These are phyloP conservation scores for Symphodus melops DNA, from an alignment of 2,113 vertebrate species.

Conservation along the genomic window DNA sequence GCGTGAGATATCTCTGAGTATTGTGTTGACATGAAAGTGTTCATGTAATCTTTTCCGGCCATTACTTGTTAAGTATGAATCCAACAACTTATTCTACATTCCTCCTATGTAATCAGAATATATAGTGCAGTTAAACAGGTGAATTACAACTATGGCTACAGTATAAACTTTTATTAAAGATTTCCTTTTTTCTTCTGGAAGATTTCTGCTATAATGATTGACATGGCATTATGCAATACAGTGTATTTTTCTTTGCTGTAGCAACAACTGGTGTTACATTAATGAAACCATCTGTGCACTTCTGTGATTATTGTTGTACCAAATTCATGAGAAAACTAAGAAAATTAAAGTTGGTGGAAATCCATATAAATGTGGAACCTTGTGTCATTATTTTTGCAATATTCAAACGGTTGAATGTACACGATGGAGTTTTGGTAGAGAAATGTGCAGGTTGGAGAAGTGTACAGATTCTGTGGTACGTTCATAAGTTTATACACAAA, in stretches of 20 bases:
- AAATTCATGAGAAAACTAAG: conserved; percentile 33
- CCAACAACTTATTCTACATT: not conserved
- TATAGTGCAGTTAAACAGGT: not conserved
- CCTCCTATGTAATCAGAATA: conserved; percentile 24
- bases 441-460: too few relatives aligned
- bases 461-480: too few relatives aligned
- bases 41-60: not conserved
- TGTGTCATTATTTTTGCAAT: not conserved
- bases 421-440: too few relatives aligned
- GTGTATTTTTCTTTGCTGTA: not conserved
- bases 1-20: not conserved
- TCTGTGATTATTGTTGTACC: conserved; percentile 35
- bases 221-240: too few relatives aligned
- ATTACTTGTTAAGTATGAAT: not conserved
- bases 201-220: too few relatives aligned
- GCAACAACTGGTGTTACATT: conserved; percentile 2
- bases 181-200: not conserved
- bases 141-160: conserved; percentile 7
- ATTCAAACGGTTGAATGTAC: not conserved
- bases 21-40: not conserved
- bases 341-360: conserved; percentile 52
- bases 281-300: not conserved
- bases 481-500: too few relatives aligned
- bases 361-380: conserved; percentile 1
- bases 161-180: too few relatives aligned